These are phyloP conservation scores for Cyprinus carpio DNA, from an alignment of 2,113 vertebrate species.

Conservation along the genomic window DNA sequence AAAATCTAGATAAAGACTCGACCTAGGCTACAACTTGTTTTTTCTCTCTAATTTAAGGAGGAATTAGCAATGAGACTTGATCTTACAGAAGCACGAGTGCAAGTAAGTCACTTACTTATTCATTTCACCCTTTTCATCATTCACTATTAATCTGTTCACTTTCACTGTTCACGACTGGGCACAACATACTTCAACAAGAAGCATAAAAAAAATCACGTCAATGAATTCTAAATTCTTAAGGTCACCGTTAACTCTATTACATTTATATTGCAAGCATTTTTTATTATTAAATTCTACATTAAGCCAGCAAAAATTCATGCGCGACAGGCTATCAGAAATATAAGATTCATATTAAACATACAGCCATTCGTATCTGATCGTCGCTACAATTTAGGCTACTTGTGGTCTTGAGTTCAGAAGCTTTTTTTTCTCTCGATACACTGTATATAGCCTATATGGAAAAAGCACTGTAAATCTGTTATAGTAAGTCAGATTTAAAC, in stretches of 20 bases:
- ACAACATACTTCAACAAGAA: background rate
- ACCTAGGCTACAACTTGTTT: background rate
- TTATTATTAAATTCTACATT: background rate
- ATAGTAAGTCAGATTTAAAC: background rate
- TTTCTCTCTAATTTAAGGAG: slow-evolving; percentile 69
- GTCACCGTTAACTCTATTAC: background rate
- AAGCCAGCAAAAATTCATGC: background rate
- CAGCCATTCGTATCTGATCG: background rate
- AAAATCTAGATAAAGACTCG: background rate
- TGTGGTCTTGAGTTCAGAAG: too few relatives aligned
- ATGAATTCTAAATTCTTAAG: background rate
- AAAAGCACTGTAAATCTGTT: too few relatives aligned
- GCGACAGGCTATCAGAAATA: background rate
- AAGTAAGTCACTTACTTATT: slow-evolving; percentile 75
- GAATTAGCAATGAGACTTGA: slow-evolving; percentile 87
- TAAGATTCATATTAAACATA: background rate
- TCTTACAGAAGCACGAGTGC: slow-evolving; percentile 86
- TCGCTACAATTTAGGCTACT: too few relatives aligned
- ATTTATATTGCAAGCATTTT: background rate
- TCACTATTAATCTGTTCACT: background rate
- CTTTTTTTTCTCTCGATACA: too few relatives aligned
- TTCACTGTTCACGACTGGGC: background rate
- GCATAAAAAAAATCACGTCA: background rate
- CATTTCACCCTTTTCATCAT: background rate
- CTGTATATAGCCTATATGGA: too few relatives aligned